Percentiles rank a stretch among this genome's conserved stretches.
These are phyloP conservation scores for Himantopus leucocephalus DNA, from an alignment of 2,113 vertebrate genomes.

Conservation along the genomic window DNA sequence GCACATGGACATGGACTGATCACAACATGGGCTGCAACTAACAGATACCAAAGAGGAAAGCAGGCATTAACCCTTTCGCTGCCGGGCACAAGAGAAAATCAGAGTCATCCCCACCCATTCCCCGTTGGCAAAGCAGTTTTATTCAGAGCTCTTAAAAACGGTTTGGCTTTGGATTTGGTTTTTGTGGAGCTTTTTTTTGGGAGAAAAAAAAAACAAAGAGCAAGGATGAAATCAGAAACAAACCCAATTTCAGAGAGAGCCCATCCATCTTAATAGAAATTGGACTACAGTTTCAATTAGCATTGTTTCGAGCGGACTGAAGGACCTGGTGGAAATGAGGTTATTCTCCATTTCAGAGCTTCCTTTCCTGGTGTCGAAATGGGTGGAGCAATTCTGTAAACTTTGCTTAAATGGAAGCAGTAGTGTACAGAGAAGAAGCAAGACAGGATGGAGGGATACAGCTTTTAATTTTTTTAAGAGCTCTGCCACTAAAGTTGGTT, in stretches of 20 bases:
- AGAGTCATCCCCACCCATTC: conserved; percentile 47
- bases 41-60: conserved; percentile 58
- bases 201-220: background rate
- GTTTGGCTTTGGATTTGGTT: background rate
- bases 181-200: background rate
- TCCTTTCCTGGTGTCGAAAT: conserved; percentile 27
- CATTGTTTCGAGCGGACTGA: background rate
- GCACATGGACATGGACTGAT: conserved; percentile 72
- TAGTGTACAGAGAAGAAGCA: background rate
- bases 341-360: conserved; percentile 39
- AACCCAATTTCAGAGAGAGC: conserved; percentile 35
- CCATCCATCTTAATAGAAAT: conserved; percentile 40
- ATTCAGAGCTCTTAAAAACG: conserved; percentile 73
- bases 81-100: conserved; percentile 65
- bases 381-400: conserved; percentile 30
- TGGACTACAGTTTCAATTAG: conserved; percentile 4
- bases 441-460: background rate
- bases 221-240: conserved; percentile 42
- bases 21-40: conserved; percentile 70
- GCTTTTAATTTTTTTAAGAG: conserved; percentile 69
- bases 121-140: conserved; percentile 57
- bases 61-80: conserved; percentile 68
- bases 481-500: conserved; percentile 64
- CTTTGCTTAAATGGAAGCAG: conserved; percentile 45
- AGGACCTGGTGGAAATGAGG: conserved; percentile 33